Evolutionary conservation across 2,797 vertebrate genomes (phyloP), one percentile per base, ranked within the genome.

Genomic region (Falco berigora): DNA sequence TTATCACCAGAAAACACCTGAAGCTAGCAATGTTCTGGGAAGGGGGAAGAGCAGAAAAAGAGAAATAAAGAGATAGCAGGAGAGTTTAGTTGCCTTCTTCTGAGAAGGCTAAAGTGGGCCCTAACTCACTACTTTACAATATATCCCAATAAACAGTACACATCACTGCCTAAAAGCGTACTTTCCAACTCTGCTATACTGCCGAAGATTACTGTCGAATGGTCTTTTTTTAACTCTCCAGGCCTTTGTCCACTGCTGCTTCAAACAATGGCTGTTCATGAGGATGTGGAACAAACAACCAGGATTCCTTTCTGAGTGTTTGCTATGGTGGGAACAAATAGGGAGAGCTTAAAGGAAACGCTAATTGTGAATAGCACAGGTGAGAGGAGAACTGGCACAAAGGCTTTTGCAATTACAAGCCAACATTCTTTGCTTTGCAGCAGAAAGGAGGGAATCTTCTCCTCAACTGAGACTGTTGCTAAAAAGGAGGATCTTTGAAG

Each of bases 211-310:
- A 53, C 19, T n/a, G 62, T 21, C 9, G 7, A 86, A 47, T 10
- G 18, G 25, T 82, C 55, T 58, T 92, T 88, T 61, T 92, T 82
- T 50, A 91, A 79, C 34, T 61, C 49, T 19, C 64, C 20, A 10
- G 79, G 71, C 64, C 61, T 96, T 96, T 96, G 80, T 95, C 72
- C 46, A 40, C 1, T 14, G 40, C 78, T 77, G 52, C 75, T 85
- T 73, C 78, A 27, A 80, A 97, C 92, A 96, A 96, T 95, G 64
- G 77, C 42, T 20, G 64, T 19, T 77, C 34, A 19, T 21, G 50
- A 96, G 95, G 90, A 94, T 52, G 61, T 93, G 78, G 86, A 74
- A 96, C 93, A 95, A 97, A 85, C 49, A 88, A 34, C 18, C 50
- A 30, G 1, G 21, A 75, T 73, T 94, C 88, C 74, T 78, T 63